Evolutionary conservation across 2,113 vertebrate species (phyloP), one percentile per base, ranked within the genome.

Genomic region (Otolemur garnettii): DNA sequence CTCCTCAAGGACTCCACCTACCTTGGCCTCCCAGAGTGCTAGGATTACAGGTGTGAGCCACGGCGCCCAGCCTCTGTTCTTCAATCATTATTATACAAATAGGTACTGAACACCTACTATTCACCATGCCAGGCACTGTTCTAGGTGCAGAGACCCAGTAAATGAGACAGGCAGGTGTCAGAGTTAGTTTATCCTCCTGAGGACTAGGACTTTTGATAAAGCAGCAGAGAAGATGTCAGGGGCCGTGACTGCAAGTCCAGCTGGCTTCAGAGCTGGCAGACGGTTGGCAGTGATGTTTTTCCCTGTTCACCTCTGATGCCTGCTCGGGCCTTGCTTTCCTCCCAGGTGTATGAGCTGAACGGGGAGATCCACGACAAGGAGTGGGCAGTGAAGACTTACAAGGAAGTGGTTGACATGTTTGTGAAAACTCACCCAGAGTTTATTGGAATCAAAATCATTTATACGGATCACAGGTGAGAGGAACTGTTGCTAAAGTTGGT

Each of bases 281-380:
- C 0, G 2, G 7, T 12, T 53, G 87, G 33, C 50, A 38, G 6
- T 22, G 57, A 24, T 18, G 38, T 30, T 9, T 35, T 2, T 4
- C 24, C 28, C 38, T 30, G 30, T 42, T 33, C 33, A 11, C 4
- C 53, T 42, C 55, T 88, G 53, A 80, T 0, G 2, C 90, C 64
- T 24, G 5, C 17, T 75, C 0, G 55, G 45, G 22, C 24, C 22
- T 72, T 89, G 59, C 50, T 94, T 1, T 1, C 1, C 35, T 45
- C 45, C 24, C 94, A 99, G 99, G 98, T 99, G 0, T 99, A 99
- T 0, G 99, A 99, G 91, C 97, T 99, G 68, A 98, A 99, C 1
- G 99, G 99, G 94, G 98, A 96, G 33, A 66, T 2, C 38, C 98
- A 99, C 12, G 85, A 98, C 64, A 96, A 75, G 55, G 97, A 97